Evolutionary conservation across 2,888 invertebrate species (phyloP), one percentile per base, ranked within the genome.

Genomic region (Bombylius discolor): DNA sequence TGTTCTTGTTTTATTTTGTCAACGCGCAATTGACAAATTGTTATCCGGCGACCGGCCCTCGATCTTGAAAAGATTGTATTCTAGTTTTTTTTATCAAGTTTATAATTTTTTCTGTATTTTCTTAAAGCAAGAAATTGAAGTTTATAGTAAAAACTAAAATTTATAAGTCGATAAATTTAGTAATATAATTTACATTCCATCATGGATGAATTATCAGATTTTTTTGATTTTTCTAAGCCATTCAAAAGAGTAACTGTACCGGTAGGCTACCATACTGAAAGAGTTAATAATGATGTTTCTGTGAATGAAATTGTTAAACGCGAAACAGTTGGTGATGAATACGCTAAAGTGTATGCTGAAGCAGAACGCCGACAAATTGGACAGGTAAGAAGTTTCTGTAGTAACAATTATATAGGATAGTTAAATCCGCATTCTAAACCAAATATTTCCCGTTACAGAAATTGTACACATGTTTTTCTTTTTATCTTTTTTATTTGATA

Each of bases 151-250:
- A 23, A 23, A 23, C 1, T 23, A 23, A 23, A 3, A 23, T 23
- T 23, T 23, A 23, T 2, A 23, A 23, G 23, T 23, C 3, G 23
- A 23, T 5, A 7, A 14, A 49, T 5, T 13, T 23, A 23, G 23
- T 23, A 23, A 23, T 3, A 23, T 23, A 23, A 23, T 49, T 49
- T 49, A n/a, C 14, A 14, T n/a, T 9, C 5, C 5, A 23, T 8
- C 4, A 72, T 72, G 72, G 71, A 72, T 51, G 69, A 71, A 34
- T 56, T 71, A 4, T 63, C 66, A 55, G 67, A 68, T 49, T 72
- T 72, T 56, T 72, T 71, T 42, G 69, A 73, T 55, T 69, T 72
- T 54, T 68, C 70, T 1, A 72, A 72, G 56, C 66, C 69, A 0
- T 72, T 70, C 48, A 64, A 64, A 23, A 64, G 70, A 7, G 59